phyloP scores from a whole-genome alignment of 2,113 vertebrate genomes.

The Stomatorhinus ivindoensis region DNA sequence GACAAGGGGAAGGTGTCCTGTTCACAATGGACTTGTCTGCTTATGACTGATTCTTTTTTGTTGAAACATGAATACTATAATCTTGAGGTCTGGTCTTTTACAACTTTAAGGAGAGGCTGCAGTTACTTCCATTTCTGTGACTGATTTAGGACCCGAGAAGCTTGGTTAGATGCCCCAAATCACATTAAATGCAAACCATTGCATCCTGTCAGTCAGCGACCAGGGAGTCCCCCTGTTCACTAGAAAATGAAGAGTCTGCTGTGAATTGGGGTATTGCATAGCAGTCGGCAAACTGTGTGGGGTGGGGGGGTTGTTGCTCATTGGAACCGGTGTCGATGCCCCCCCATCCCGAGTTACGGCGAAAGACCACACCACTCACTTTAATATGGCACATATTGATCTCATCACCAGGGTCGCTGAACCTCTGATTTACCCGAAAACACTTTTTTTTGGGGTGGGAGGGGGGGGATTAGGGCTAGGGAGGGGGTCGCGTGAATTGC shows the following conservation, averaged over 20 bases:
- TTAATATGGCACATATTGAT: conserved; percentile 31
- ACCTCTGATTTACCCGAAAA: conserved; percentile 20
- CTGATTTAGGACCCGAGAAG: neutral
- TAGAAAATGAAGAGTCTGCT: neutral
- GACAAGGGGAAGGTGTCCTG: neutral
- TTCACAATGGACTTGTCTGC: neutral
- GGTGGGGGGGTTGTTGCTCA: neutral
- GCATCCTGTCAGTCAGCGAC: neutral
- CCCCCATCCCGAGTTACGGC: neutral
- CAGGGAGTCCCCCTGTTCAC: neutral
- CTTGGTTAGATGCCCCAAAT: neutral
- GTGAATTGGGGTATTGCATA: neutral
- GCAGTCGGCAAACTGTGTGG: neutral
- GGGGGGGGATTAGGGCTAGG: neutral
- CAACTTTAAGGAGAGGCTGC: neutral
- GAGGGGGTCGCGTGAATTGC: neutral
- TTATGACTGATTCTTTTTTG: neutral
- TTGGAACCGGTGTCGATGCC: neutral
- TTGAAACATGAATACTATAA: neutral
- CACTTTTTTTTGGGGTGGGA: neutral
- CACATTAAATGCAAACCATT: neutral
- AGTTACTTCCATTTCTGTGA: neutral
- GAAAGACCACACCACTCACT: neutral
- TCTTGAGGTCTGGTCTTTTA: neutral
- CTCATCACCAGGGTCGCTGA: conserved; percentile 36